Evolutionary conservation across 2,113 vertebrate species (phyloP).

Genomic region (Triplophysa dalaica): DNA sequence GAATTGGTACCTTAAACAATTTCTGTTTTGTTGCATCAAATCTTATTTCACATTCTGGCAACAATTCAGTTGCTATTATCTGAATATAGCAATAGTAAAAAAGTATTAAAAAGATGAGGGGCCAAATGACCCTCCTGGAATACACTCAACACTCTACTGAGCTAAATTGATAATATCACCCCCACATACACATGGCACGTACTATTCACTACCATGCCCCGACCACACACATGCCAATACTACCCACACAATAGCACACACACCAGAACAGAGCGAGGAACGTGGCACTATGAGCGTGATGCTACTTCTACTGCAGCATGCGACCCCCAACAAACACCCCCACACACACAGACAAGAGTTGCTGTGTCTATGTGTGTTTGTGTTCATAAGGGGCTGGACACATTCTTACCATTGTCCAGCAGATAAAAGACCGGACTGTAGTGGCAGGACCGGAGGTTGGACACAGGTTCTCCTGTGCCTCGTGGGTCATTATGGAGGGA

Average conservation of each 20-base stretch:
- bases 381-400: conserved; percentile 14
- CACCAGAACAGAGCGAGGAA: conserved; percentile 55
- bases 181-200: neutral
- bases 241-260: conserved; percentile 59
- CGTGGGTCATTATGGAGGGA: conserved; percentile 77
- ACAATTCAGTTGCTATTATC: no score
- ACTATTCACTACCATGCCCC: conserved; percentile 1
- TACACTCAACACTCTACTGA: neutral
- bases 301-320: conserved; percentile 48
- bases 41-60: no score
- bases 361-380: neutral
- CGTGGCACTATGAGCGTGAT: conserved; percentile 56
- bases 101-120: neutral
- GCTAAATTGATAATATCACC: neutral
- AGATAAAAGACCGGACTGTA: conserved; percentile 82
- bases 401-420: conserved; percentile 81
- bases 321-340: conserved; percentile 36
- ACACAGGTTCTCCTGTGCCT: conserved; percentile 71
- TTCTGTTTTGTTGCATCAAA: no score
- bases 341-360: conserved; percentile 1
- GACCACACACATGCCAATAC: conserved; percentile 49
- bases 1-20: no score
- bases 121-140: neutral
- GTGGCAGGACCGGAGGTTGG: conserved; percentile 78
- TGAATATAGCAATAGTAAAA: no score